Evolutionary conservation across 2,888 invertebrate genomes (phyloP), one percentile per base, ranked within the genome.

Genomic region (Tetragonula carbonaria): DNA sequence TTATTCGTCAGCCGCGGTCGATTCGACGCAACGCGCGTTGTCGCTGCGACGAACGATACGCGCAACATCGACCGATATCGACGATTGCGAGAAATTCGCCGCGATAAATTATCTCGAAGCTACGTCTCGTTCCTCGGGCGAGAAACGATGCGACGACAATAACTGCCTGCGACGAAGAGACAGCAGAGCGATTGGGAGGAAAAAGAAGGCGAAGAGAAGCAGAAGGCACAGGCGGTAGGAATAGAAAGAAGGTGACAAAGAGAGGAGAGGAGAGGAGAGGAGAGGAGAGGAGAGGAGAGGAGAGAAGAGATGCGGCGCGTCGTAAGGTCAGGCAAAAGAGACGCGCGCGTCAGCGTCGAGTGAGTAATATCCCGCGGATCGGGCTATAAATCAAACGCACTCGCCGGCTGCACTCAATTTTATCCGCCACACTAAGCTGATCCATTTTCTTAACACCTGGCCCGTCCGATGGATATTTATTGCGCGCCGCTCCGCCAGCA

Each of bases 381-480:
- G 78, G 38, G 85, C 81, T 75, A 86, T 86, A 86, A 84, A 86
- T 86, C 85, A 86, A 86, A 81, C 85, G 77, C 81, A 85, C 78
- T 86, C 72, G 68, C 75, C 65, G 72, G 71, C 71, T 78, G 74
- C 85, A 75, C 85, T 86, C 85, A 86, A 86, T 86, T 86, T 85
- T 86, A 85, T 85, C 85, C 85, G 82, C 74, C 81, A 78, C 81
- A 74, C 74, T 78, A 84, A 86, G 85, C 84, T 85, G 85, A 86
- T 86, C 79, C 84, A 86, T 89, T 88, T 88, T 88, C 87, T 87
- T 84, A 86, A 72, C 86, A 89, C 88, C 90, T 89, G 87, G 80
- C 81, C 80, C 77, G 86, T 77, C 82, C 86, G 84, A 87, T 87
- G 86, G 89, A 89, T 89, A 89, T 89, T 89, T 89, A 89, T 89